These are phyloP conservation scores for Brachionus sp. DNA, from an alignment of 1,140 invertebrate species.

Conservation along the genomic window DNA sequence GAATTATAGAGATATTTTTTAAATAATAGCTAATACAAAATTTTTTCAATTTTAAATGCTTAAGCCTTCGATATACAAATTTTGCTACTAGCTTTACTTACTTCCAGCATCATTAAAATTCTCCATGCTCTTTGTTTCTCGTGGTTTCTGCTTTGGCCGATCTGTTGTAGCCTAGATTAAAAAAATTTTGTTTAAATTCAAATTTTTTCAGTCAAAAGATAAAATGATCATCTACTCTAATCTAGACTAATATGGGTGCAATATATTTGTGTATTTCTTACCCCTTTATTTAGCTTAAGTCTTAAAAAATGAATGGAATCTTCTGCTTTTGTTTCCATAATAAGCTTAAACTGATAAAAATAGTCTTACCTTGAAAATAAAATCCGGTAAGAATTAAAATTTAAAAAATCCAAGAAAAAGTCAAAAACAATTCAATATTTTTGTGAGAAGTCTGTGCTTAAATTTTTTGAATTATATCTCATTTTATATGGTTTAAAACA, in stretches of 20 bases:
- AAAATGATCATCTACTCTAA: background rate
- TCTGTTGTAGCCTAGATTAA: background rate
- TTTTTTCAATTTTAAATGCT: background rate
- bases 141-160: background rate
- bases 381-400: background rate
- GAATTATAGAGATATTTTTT: background rate
- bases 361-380: slow-evolving; percentile 13
- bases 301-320: slow-evolving; percentile 30
- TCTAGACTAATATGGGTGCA: background rate
- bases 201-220: background rate
- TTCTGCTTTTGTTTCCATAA: slow-evolving; percentile 32
- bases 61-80: background rate
- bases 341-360: background rate
- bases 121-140: background rate
- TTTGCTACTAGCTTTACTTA: background rate
- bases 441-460: background rate
- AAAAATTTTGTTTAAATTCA: background rate
- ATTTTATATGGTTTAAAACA: background rate
- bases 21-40: background rate
- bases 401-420: background rate
- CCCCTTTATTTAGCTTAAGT: background rate
- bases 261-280: background rate
- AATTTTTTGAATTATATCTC: background rate
- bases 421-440: background rate
- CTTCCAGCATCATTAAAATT: background rate